Percentiles rank a stretch among this genome's conserved stretches.
phyloP scores from a whole-genome alignment of 2,888 invertebrate species.

The Netelia fuscicornis region DNA sequence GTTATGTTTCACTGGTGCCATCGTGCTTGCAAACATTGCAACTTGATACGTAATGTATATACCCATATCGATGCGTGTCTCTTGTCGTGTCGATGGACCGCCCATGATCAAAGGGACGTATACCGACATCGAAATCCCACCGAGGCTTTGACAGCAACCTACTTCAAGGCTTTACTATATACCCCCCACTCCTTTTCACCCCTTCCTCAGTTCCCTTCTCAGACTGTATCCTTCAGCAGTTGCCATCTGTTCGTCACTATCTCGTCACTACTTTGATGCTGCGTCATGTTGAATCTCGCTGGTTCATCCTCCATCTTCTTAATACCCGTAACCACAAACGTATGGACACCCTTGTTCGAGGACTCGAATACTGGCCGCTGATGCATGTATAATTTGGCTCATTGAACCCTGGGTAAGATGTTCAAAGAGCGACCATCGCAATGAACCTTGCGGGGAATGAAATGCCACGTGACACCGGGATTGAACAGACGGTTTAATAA shows the following conservation, averaged over 20 bases:
- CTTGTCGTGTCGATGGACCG: constrained; percentile 47
- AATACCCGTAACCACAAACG: neutral
- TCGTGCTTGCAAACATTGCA: constrained; percentile 10
- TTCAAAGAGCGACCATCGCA: neutral
- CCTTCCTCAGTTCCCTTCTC: neutral
- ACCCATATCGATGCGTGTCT: constrained; percentile 38
- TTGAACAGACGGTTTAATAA: neutral
- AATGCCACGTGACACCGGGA: neutral
- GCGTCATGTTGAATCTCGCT: constrained; percentile 9
- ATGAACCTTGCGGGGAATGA: neutral
- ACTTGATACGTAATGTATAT: constrained; percentile 50
- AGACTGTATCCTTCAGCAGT: neutral
- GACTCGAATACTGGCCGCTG: neutral
- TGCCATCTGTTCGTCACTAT: constrained; percentile 4
- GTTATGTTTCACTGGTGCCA: neutral
- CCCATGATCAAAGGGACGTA: constrained; percentile 74
- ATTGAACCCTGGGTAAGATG: neutral
- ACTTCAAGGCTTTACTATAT: neutral
- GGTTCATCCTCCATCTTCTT: constrained; percentile 8
- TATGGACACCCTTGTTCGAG: neutral
- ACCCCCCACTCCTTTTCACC: neutral
- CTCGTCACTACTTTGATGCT: constrained; percentile 33
- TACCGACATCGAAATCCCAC: constrained; percentile 68
- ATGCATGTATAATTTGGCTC: constrained; percentile 1
- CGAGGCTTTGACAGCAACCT: constrained; percentile 71